Evolutionary conservation across 92 coral and sea anemone species (phyloP), one percentile per base, ranked within the genome.

Genomic region (Nematostella vectensis): DNA sequence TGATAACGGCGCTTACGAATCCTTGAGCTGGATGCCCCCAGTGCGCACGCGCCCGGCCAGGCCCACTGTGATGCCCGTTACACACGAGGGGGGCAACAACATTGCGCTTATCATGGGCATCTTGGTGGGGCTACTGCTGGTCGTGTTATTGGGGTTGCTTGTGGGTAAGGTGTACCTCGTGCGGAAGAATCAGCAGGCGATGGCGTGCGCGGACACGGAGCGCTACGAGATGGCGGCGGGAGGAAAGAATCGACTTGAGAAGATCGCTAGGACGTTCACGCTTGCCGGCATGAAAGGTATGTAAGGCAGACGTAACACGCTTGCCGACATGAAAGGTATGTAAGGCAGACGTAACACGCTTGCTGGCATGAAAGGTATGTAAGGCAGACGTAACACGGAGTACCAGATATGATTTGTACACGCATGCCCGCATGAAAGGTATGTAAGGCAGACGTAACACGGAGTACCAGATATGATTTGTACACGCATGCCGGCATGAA

Each of bases 261-360:
- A 54, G 30, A 54, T 66, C 39, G 72, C 72, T 11, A 48, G 72
- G 11, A 40, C 72, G 2, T 55, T 66, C 23, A 37, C 62, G 17
- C 21, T 45, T 8, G 51, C 51, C 12, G 51, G 51, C 23, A 45
- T 45, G 51, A 11, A 19, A 45, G 51, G 51, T 45, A 17, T 4
- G 51, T 36, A n/a, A n/a, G n/a, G n/a, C n/a, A n/a, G n/a, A n/a
- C n/a, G n/a, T n/a, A n/a, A n/a, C n/a, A n/a, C n/a, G n/a, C n/a
- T n/a, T n/a, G n/a, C n/a, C n/a, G n/a, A n/a, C n/a, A n/a, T n/a
- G n/a, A n/a, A n/a, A n/a, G n/a, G n/a, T n/a, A n/a, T n/a, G n/a
- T n/a, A n/a, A n/a, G n/a, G n/a, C n/a, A n/a, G n/a, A n/a, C n/a
- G n/a, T n/a, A n/a, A n/a, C n/a, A n/a, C n/a, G n/a, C n/a, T n/a